Conservation (phyloP, 2,113 vertebrate species). For the Lampris megalopsis region DNA sequence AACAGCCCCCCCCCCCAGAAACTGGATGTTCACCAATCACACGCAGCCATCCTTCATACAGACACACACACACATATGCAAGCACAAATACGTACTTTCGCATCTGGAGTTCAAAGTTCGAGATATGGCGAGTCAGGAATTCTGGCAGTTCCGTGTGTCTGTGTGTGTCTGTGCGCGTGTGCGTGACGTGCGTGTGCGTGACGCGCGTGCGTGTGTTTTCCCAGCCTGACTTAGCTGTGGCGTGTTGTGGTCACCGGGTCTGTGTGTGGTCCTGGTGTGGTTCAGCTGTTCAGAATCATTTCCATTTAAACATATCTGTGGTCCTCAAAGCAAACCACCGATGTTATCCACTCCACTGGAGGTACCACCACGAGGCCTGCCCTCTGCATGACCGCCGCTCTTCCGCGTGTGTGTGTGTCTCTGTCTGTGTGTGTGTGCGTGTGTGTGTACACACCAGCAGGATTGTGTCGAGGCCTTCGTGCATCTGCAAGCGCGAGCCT, state of each 20-base stretch:
- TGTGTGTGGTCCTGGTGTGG: conserved; percentile 78
- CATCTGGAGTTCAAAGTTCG: conserved; percentile 16
- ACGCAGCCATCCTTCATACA: conserved; percentile 50
- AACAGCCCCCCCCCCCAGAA: not conserved
- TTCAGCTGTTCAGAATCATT: conserved; percentile 73
- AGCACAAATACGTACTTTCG: not conserved
- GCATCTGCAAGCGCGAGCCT: conserved; percentile 3
- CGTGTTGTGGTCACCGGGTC: conserved; percentile 69
- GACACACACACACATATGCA: conserved; percentile 15
- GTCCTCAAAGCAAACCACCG: conserved; percentile 67
- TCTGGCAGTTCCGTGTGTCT: conserved; percentile 32
- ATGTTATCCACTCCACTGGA: conserved; percentile 67
- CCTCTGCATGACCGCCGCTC: conserved; percentile 56
- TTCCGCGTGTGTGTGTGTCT: conserved; percentile 19
- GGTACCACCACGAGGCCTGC: conserved; percentile 61
- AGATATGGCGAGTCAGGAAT: conserved; percentile 50
- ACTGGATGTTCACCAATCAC: conserved; percentile 15
- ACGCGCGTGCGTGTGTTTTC: conserved; percentile 56
- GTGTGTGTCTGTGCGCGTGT: conserved; percentile 3
- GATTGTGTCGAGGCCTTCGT: conserved; percentile 44
- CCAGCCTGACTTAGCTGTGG: conserved; percentile 69
- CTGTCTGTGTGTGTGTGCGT: conserved; percentile 8
- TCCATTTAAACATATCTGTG: conserved; percentile 76
- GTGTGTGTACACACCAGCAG: conserved; percentile 19
- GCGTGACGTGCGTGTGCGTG: not conserved